phyloP scores from a whole-genome alignment of 2,797 vertebrate genomes.

The Anniella stebbinsi region DNA sequence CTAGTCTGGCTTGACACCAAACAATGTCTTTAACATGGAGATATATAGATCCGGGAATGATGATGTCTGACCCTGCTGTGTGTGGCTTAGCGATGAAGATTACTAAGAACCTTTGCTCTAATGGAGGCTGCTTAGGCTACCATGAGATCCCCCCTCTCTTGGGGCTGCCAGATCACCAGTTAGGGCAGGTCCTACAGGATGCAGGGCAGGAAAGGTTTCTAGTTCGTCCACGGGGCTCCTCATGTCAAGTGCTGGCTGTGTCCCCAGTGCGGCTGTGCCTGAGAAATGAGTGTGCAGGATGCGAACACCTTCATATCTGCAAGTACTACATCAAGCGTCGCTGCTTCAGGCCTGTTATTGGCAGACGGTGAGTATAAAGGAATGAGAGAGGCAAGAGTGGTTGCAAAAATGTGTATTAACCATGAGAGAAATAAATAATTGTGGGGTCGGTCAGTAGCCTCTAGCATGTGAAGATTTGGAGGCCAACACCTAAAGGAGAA shows the following conservation, averaged over 20 bases:
- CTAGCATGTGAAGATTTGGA: too few species aligned
- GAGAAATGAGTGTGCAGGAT: neutral
- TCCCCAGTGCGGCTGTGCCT: neutral
- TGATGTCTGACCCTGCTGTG: slow-evolving; percentile 31
- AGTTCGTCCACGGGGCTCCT: neutral
- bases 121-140: neutral
- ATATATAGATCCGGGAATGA: neutral
- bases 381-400: slow-evolving; percentile 59
- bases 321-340: slow-evolving; percentile 1
- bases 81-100: slow-evolving; percentile 28
- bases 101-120: neutral
- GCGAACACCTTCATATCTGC: slow-evolving; percentile 34
- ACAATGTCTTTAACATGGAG: neutral
- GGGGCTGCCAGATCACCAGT: neutral
- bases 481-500: neutral
- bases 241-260: neutral
- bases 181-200: neutral
- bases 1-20: neutral
- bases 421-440: neutral
- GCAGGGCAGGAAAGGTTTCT: neutral
- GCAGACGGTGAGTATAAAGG: slow-evolving; percentile 71
- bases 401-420: too few species aligned
- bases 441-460: neutral
- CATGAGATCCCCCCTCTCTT: neutral
- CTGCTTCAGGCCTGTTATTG: slow-evolving; percentile 51